Evolutionary conservation across 1,140 invertebrate genomes (phyloP), one percentile per base, ranked within the genome.

Genomic region (Nylanderia fulva): DNA sequence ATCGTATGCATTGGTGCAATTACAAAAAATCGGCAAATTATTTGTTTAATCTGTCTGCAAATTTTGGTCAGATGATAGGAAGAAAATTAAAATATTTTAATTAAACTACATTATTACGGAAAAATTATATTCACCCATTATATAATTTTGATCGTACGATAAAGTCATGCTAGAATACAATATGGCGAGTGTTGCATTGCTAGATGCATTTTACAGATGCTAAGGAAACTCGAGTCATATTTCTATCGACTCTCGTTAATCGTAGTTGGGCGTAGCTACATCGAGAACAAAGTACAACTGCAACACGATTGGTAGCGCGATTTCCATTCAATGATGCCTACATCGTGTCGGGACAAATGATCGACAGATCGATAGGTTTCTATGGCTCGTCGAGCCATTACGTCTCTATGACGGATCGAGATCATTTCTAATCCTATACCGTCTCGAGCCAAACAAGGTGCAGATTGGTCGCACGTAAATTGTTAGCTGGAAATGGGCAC

Each of bases 391-490:
- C 21, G 45, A 48, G 18, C 15, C 45, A 48, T 48, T 48, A 48
- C 24, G 33, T 80, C 24, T 71, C 24, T 72, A 45, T 13, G 77
- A 72, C 77, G 69, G 36, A 71, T 42, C 36, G 77, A 15, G 63
- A 82, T 36, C 52, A 18, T 72, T 82, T 82, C 77, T 72, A 82
- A 58, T 71, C n/a, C 52, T 15, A n/a, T n/a, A 21, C 66, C 52
- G 24, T 48, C 52, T 56, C 13, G 66, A 42, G 21, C 33, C 2
- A 24, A 58, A 72, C 66, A 45, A 79, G 63, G 66, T 58, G 77
- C 77, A 82, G 77, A 82, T 80, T 36, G 77, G 52, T 60, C 58
- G 24, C 77, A n/a, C 24, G 66, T 45, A 82, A 82, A 82, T 82
- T 45, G 77, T 52, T 48, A 21, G 36, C 39, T 82, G 77, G 66